phyloP scores from a whole-genome alignment of 1,140 invertebrate species.

The Daktulosphaira vitifoliae region DNA sequence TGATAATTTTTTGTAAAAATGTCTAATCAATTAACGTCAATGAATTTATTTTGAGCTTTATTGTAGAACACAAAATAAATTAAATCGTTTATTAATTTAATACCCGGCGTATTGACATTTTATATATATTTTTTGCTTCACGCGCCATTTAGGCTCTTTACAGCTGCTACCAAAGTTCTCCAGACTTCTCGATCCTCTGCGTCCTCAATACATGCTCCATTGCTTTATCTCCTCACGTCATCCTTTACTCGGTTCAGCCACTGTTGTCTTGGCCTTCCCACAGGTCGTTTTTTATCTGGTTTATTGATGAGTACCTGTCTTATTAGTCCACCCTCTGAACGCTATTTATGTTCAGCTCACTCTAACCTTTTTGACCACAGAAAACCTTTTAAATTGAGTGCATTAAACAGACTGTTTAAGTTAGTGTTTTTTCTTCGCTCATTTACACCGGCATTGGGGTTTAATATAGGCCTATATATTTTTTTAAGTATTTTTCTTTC shows the following conservation, averaged over 20 bases:
- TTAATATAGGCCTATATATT: neutral
- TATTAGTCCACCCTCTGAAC: neutral
- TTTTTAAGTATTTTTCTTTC: conserved; percentile 1
- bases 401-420: neutral
- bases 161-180: too few relatives aligned
- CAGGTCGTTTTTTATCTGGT: neutral
- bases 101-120: too few relatives aligned
- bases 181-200: too few relatives aligned
- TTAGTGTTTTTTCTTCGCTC: neutral
- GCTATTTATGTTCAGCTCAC: neutral
- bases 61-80: too few relatives aligned
- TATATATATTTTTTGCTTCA: too few relatives aligned
- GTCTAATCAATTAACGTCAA: too few relatives aligned
- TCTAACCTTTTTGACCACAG: neutral
- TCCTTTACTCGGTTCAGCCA: neutral
- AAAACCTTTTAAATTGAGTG: neutral
- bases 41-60: too few relatives aligned
- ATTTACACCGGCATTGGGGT: neutral
- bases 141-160: too few relatives aligned
- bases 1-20: too few relatives aligned
- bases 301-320: neutral
- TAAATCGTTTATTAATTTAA: too few relatives aligned
- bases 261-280: conserved; percentile 2
- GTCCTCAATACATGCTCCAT: too few relatives aligned
- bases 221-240: too few relatives aligned